Evolutionary conservation across 1,140 invertebrate species (phyloP).

Genomic region (Formica exsecta): DNA sequence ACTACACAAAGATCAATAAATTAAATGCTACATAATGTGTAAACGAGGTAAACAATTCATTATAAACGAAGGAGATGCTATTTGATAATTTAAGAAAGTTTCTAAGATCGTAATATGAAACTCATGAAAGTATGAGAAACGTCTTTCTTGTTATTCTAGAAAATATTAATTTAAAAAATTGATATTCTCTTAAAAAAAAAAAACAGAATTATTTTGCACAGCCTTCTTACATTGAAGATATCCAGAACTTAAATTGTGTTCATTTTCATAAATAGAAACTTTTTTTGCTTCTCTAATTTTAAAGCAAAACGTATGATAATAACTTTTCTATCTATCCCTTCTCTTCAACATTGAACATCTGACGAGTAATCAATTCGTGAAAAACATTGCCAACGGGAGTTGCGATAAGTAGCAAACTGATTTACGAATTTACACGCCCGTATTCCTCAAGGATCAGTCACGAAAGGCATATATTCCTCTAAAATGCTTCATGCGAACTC

Average conservation of each 20-base stretch:
- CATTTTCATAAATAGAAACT: not conserved
- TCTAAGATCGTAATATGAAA: not conserved
- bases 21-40: not conserved
- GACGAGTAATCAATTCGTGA: not conserved
- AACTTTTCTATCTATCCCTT: not conserved
- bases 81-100: conserved; percentile 14
- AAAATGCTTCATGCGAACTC: conserved; percentile 21
- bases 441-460: conserved; percentile 1
- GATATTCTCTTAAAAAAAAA: not conserved
- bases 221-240: not conserved
- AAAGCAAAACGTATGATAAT: not conserved
- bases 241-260: conserved; percentile 6
- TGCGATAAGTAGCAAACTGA: conserved; percentile 15
- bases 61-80: not conserved
- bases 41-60: not conserved
- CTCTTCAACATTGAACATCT: not conserved
- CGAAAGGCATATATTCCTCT: not conserved
- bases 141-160: not conserved
- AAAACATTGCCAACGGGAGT: conserved; percentile 13
- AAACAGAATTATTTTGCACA: not conserved
- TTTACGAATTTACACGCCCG: conserved; percentile 42
- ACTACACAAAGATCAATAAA: conserved; percentile 34
- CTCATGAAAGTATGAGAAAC: not conserved
- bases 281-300: not conserved
- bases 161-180: not conserved